Evolutionary conservation across 2,113 vertebrate species (phyloP), one percentile per base, ranked within the genome.

Genomic region (Verasper variegatus): DNA sequence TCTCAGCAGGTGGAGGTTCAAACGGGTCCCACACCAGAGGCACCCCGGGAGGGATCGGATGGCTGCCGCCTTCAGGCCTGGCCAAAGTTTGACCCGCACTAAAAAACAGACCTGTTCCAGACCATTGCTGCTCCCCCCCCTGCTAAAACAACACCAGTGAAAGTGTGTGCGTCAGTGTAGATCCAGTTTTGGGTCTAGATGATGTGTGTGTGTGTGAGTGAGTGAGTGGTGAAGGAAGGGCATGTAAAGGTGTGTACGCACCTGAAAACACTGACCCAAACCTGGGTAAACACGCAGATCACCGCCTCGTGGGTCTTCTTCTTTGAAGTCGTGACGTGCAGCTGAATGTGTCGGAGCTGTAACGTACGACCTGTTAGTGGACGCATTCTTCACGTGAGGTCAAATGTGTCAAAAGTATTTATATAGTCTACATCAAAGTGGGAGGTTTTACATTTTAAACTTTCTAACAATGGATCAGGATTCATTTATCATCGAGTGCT

Each of bases 1-100:
- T 95, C 96, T 84, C 97, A 97, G 97, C 96, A 97, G 96, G 97
- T 97, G 95, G 94, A 95, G 94, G 95, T 97, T 98, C 95, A 97
- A 96, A 96, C 91, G 90, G 94, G 93, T 96, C 95, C 96, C 95
- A 73, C 95, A 94, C 95, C 94, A 96, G 92, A 92, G 94, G 91
- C 94, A 94, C 94, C 94, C 95, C 84, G 90, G 95, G 95, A 93
- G 94, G 96, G 94, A 96, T 97, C 95, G 94, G 88, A 96, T 95
- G 93, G 95, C 94, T 94, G 94, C 93, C 88, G 87, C 90, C 83
- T 81, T 91, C 47, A 81, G 93, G 91, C 87, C 93, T 97, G 96
- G 95, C 96, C 97, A 96, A 92, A 90, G 92, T 91, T 91, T 98
- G 97, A 98, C 97, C 97, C 90, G 91, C 85, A 91, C 90, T 94